Base-by-base conservation (phyloP, 1,140 invertebrate genomes). In the Proales similis region DNA sequence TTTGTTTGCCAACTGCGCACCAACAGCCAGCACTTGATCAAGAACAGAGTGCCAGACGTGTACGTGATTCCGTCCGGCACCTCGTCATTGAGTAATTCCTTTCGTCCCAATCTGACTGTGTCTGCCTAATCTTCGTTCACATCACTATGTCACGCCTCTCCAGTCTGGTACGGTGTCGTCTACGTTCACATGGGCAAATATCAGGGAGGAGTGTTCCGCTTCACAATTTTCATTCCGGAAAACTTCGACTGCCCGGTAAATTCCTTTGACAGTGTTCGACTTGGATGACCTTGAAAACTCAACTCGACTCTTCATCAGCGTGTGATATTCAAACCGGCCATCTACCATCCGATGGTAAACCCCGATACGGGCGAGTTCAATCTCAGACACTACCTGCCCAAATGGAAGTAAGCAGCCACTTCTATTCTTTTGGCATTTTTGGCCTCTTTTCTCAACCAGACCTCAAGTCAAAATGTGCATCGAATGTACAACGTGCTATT, bases 131-230 rank as follows among this genome's bases (percentile, higher is more conserved):
- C 0, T 64, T 1, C 19, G 19, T 24, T 45, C 7, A 53, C 22
- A 33, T 57, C 45, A 20, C 66, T 62, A 49, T 53, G 63, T 65
- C 70, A 72, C 69, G 66, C 68, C 66, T 64, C 81, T 81, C 64
- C 71, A 91, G 88, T 86, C 66, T 94, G 90, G 90, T 90, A 86
- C 80, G 90, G 90, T 64, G 85, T 93, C 12, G 81, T 92, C 68
- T 94, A 93, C 79, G 82, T 92, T 60, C 81, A 87, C 67, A 82
- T 85, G 73, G 89, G 89, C 19, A 77, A 83, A 51, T 95, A 92
- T 76, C 82, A 85, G 78, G 86, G 86, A 63, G 88, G 85, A 63
- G 80, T 92, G 14, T 91, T 93, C 71, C 82, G 88, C 67, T 94
- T 94, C 75, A 85, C 82, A 49, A 77, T 95, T 64, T 80, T 81